Evolutionary conservation across 2,888 invertebrate species (phyloP).

Genomic region (Serripes groenlandicus): DNA sequence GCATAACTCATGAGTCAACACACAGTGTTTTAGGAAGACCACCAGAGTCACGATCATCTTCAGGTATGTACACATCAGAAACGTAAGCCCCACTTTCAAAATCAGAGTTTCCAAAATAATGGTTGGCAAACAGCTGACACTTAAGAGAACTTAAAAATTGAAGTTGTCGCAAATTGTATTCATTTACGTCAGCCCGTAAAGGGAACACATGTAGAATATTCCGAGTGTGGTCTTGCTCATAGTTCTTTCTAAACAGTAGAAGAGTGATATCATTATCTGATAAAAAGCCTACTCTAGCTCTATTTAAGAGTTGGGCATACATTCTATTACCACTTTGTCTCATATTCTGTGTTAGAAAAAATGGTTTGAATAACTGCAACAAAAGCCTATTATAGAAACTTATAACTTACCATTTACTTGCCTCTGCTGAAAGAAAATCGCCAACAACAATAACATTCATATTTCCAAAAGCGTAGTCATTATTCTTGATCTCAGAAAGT

Average conservation of each 20-base stretch:
- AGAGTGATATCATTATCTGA: conserved; percentile 33
- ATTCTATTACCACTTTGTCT: conserved; percentile 41
- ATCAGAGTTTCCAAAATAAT: too few relatives aligned
- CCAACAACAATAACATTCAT: conserved; percentile 64
- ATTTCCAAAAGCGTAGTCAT: conserved; percentile 52
- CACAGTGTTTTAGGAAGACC: conserved; percentile 14
- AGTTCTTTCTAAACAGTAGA: conserved; percentile 5
- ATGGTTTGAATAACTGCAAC: conserved; percentile 45
- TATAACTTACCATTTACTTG: conserved; percentile 49
- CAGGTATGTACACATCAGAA: too few relatives aligned
- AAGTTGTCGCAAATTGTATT: too few relatives aligned
- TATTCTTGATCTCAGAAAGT: conserved; percentile 49
- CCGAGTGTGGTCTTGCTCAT: not conserved
- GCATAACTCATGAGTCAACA: conserved; percentile 29
- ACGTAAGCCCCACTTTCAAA: too few relatives aligned
- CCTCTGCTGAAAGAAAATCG: conserved; percentile 62
- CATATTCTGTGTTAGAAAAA: conserved; percentile 56
- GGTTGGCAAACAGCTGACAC: too few relatives aligned
- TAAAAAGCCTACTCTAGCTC: conserved; percentile 34
- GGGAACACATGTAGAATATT: conserved; percentile 45
- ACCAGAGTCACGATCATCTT: conserved; percentile 30
- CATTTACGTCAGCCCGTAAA: conserved; percentile 11
- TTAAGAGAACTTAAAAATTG: too few relatives aligned
- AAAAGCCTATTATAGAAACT: conserved; percentile 41
- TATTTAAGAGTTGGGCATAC: conserved; percentile 47